phyloP scores from a whole-genome alignment of 2,113 vertebrate species.

The Petrocephalus microphthalmus region DNA sequence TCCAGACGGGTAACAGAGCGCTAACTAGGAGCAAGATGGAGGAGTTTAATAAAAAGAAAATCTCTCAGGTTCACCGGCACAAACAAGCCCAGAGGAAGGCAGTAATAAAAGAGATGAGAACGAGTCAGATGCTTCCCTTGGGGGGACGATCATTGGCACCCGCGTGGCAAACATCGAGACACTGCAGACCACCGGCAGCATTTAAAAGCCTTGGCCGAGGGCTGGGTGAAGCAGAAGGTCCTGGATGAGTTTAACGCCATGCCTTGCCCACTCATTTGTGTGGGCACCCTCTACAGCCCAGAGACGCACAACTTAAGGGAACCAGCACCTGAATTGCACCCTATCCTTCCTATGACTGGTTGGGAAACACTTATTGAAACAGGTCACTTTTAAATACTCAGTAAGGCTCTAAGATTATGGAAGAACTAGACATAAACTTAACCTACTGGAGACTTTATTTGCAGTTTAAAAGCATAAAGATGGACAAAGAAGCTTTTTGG shows the following conservation, averaged over 20 bases:
- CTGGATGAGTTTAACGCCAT: not conserved
- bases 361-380: not conserved
- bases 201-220: not conserved
- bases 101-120: not conserved
- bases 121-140: not conserved
- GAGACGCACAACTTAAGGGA: not conserved
- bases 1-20: not conserved
- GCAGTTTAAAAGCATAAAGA: constrained; percentile 58
- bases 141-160: not conserved
- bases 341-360: not conserved
- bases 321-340: not conserved
- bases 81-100: not conserved
- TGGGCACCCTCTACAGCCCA: not conserved
- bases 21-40: not conserved
- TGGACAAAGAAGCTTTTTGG: constrained; percentile 51
- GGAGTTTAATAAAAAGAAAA: constrained; percentile 10
- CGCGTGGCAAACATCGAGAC: not conserved
- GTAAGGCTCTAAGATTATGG: not conserved
- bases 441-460: constrained; percentile 35
- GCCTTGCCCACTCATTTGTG: not conserved
- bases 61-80: not conserved
- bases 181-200: not conserved
- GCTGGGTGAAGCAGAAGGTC: not conserved
- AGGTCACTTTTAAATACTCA: not conserved
- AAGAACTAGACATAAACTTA: not conserved